Evolutionary conservation across 2,888 invertebrate species (phyloP), one percentile per base, ranked within the genome.

Genomic region (Pseudeuparius sepicola): DNA sequence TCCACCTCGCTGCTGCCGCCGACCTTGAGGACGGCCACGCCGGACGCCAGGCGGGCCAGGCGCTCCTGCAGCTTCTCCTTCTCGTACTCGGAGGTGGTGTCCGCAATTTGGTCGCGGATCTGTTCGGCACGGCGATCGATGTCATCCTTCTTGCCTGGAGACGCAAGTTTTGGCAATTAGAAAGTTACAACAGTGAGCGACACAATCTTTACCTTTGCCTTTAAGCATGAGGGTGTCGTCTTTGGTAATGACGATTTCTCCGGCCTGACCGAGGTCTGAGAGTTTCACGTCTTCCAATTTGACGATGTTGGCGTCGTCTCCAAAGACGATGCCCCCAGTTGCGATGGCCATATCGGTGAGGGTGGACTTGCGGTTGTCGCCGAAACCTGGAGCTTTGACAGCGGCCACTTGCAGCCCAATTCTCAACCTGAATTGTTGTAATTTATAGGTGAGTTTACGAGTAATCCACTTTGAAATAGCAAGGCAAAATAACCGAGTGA

Each of bases 341-440:
- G 66, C 55, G 31, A 64, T 57, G 3, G 66, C 65, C 54, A 67
- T 65, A 41, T 67, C 67, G 33, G 60, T 53, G 13, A 67, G 49
- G 6, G 65, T 65, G 2, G 63, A 55, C 52, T 66, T 66, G 24
- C 65, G 55, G 39, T 65, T 63, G 43, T 67, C 66, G n/a, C 67
- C 67, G 40, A 67, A 66, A 20, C 66, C 66, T 31, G 67, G 67
- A 9, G 67, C 66, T 52, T 67, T 67, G 3, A 67, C 65, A 12
- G 67, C 66, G 9, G 61, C 64, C 18, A 66, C 62, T 57, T 67
- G 65, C n/a, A 67, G 51, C 11, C 63, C 63, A 48, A 65, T 64
- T 25, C 64, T 58, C 25, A 67, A 50, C 45, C 63, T 49, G 17
- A 50, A 40, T n/a, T n/a, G n/a, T n/a, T n/a, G n/a, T n/a, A n/a